phyloP scores from a whole-genome alignment of 2,797 vertebrate genomes.

The Chloroceryle inda region DNA sequence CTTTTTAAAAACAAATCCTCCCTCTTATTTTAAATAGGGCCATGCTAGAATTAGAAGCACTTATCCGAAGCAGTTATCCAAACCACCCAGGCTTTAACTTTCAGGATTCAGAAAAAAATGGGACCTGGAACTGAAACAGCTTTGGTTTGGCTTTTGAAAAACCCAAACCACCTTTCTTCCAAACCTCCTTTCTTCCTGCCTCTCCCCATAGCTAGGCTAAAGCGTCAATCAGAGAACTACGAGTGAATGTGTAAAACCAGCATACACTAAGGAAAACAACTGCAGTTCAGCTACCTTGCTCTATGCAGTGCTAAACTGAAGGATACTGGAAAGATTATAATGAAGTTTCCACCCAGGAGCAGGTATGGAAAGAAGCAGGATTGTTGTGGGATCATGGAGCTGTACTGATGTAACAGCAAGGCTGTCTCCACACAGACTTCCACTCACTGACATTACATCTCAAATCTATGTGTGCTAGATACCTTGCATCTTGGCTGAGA shows the following conservation, averaged over 20 bases:
- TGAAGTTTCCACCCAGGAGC: neutral
- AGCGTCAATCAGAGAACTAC: neutral
- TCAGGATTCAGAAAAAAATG: conserved; percentile 1
- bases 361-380: neutral
- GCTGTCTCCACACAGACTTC: neutral
- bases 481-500: neutral
- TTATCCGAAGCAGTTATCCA: conserved; percentile 40
- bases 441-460: neutral
- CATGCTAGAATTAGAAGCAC: conserved; percentile 46
- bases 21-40: conserved; percentile 33
- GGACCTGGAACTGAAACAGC: neutral
- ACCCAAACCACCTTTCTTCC: neutral
- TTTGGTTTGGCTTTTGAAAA: conserved; percentile 41
- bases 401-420: neutral
- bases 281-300: neutral
- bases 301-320: neutral
- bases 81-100: conserved; percentile 22
- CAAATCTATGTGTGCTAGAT: neutral
- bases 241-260: neutral
- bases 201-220: neutral
- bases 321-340: neutral
- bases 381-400: neutral
- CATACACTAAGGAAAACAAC: neutral
- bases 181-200: no score
- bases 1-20: conserved; percentile 46